These are phyloP conservation scores for Cyanoderma ruficeps DNA, from an alignment of 2,113 vertebrate species.

Conservation along the genomic window DNA sequence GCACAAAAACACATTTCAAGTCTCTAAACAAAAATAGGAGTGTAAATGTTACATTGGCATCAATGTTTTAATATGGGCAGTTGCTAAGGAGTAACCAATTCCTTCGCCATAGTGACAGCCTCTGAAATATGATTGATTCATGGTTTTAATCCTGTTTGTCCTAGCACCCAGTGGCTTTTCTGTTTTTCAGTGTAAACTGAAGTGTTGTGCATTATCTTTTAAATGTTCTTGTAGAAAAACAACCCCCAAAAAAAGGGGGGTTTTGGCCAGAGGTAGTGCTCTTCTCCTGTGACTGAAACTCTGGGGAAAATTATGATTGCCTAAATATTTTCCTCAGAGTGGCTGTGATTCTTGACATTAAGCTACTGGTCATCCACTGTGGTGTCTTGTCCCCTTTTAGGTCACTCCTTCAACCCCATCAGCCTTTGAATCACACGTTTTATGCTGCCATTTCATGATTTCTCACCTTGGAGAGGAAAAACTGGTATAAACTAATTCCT, in stretches of 20 bases:
- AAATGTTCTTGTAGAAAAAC: not conserved
- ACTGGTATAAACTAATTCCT: not conserved
- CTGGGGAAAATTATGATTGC: not conserved
- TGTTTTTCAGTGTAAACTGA: not conserved
- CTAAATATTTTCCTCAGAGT: not conserved
- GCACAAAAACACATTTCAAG: not conserved
- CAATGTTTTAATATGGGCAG: not conserved
- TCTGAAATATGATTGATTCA: not conserved
- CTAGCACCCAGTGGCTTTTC: not conserved
- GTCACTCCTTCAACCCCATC: not conserved
- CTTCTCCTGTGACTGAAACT: not conserved
- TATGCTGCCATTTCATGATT: not conserved
- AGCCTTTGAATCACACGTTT: not conserved
- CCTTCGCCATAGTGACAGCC: not conserved
- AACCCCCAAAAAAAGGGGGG: accelerated
- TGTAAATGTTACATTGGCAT: not conserved
- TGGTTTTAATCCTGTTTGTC: not conserved
- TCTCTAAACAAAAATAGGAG: not conserved
- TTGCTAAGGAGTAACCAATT: not conserved
- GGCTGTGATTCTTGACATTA: not conserved
- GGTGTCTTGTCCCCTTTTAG: not conserved
- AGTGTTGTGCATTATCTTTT: not conserved
- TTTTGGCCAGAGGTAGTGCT: not conserved
- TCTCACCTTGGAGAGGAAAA: not conserved
- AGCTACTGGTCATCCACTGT: not conserved